Conservation (phyloP, 2,113 vertebrate species). For the Budorcas taxicolor region DNA sequence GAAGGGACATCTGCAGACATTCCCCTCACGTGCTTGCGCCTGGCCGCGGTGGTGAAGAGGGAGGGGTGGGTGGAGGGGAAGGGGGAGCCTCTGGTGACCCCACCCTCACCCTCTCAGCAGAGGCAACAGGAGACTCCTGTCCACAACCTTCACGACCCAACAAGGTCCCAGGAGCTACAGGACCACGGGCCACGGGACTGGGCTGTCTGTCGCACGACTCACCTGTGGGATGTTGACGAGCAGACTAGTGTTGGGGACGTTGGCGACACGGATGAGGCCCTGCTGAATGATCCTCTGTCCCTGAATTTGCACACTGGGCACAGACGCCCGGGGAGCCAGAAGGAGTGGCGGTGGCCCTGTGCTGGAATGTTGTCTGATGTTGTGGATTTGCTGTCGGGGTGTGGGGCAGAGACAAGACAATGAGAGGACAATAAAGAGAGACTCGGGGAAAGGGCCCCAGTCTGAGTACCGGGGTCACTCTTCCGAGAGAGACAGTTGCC, state of each 20-base stretch:
- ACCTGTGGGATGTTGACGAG: constrained; percentile 94
- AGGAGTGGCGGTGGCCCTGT: constrained; percentile 93
- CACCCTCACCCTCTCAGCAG: background rate
- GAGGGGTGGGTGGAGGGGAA: background rate
- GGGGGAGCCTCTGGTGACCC: background rate
- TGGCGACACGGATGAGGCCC: constrained; percentile 96
- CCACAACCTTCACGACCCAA: background rate
- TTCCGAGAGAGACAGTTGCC: background rate
- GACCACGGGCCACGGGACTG: background rate
- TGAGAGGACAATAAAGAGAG: background rate
- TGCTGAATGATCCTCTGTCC: constrained; percentile 98
- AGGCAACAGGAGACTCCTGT: background rate
- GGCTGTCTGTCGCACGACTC: constrained; percentile 48
- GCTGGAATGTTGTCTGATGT: constrained; percentile 90
- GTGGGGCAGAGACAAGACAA: background rate
- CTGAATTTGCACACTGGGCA: constrained; percentile 94
- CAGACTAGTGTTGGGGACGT: constrained; percentile 90
- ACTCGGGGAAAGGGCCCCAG: background rate
- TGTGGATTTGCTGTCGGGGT: constrained; percentile 89
- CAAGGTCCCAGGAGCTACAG: background rate
- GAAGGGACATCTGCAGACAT: background rate
- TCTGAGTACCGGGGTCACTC: background rate
- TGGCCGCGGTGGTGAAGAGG: accelerated
- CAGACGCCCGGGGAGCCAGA: constrained; percentile 91
- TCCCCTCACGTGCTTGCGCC: background rate